These are phyloP conservation scores for Pseudomyrmex concolor DNA, from an alignment of 1,140 invertebrate species.

Conservation along the genomic window DNA sequence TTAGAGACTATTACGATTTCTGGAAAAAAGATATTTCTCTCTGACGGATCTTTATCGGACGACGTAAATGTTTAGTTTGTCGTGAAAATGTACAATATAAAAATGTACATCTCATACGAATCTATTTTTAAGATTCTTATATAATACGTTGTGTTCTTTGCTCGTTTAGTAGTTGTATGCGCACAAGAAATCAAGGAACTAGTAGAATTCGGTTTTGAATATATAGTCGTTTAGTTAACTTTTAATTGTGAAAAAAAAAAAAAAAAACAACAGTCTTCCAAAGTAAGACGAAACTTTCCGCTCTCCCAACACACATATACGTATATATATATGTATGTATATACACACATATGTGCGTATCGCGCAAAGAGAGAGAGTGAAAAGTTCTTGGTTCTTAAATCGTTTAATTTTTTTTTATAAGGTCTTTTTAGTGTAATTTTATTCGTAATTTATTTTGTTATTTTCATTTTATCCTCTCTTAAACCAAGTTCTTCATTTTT, in stretches of 20 bases:
- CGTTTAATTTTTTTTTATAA: conserved; percentile 16
- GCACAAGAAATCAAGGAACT: neutral
- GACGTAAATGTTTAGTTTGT: conserved; percentile 11
- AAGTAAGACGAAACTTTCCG: conserved; percentile 58
- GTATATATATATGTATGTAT: conserved; percentile 61
- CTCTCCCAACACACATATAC: conserved; percentile 60
- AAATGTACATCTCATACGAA: conserved; percentile 2
- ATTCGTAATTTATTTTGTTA: conserved; percentile 16
- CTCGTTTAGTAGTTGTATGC: conserved; percentile 43
- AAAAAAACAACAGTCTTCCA: conserved; percentile 2
- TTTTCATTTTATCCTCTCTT: conserved; percentile 39
- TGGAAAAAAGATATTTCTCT: neutral
- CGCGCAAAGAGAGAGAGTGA: conserved; percentile 2
- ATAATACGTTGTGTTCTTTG: conserved; percentile 46
- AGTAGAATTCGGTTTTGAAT: neutral
- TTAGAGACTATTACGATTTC: conserved; percentile 36
- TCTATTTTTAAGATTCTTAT: conserved; percentile 19
- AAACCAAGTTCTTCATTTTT: conserved; percentile 29
- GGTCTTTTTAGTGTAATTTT: conserved; percentile 37
- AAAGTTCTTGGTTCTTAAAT: conserved; percentile 33
- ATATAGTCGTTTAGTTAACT: conserved; percentile 6
- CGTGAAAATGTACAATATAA: neutral
- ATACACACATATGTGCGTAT: conserved; percentile 39
- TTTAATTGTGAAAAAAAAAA: neutral
- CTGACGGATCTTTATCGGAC: neutral